Percentiles rank a stretch among this genome's conserved stretches.
Evolutionary conservation across 2,797 vertebrate species (phyloP).

Genomic region (Cyclura pinguis): DNA sequence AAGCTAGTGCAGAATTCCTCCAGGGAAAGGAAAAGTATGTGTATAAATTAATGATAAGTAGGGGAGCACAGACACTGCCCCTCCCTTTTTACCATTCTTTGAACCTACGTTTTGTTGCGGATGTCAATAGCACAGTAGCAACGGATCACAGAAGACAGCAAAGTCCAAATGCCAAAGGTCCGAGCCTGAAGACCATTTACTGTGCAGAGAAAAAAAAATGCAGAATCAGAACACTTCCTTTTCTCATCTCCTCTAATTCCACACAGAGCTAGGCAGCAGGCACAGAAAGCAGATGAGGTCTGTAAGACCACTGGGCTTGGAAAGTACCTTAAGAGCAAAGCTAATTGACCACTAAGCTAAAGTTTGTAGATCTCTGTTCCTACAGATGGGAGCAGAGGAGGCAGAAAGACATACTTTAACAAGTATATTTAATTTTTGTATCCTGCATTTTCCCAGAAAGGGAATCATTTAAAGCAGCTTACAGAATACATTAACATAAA

Average conservation of each 20-base stretch:
- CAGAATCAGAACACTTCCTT: neutral
- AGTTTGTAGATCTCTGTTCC: neutral
- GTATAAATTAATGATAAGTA: neutral
- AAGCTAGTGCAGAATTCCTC: neutral
- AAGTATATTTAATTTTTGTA: too few species aligned
- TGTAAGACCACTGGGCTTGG: neutral
- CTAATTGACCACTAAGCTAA: neutral
- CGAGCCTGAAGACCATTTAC: conserved; percentile 97
- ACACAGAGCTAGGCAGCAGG: neutral
- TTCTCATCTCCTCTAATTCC: too few species aligned
- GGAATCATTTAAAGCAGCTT: neutral
- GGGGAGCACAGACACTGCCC: neutral
- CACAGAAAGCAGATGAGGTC: neutral
- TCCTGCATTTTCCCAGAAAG: neutral
- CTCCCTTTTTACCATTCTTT: neutral
- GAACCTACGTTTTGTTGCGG: conserved; percentile 91
- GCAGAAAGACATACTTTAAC: neutral
- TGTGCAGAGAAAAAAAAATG: conserved; percentile 65
- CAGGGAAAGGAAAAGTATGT: neutral
- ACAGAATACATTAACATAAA: neutral
- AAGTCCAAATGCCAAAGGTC: conserved; percentile 96
- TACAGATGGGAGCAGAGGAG: neutral
- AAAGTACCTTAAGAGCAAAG: neutral
- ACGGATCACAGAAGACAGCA: conserved; percentile 93
- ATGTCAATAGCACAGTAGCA: conserved; percentile 95